Evolutionary conservation across 2,888 invertebrate species (phyloP), one percentile per base, ranked within the genome.

Genomic region (Rhingia campestris): DNA sequence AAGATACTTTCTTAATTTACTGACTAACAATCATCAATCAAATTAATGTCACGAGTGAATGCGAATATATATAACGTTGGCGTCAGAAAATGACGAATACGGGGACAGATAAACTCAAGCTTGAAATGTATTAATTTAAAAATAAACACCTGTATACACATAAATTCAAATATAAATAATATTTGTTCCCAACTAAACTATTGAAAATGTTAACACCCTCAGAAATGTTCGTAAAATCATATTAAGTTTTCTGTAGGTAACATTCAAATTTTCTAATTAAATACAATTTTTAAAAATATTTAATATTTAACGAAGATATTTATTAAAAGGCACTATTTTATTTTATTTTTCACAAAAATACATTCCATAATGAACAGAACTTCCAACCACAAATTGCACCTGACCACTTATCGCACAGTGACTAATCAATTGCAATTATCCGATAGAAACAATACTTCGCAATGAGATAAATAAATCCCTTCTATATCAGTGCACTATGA

Each of bases 21-120:
- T 14, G 14, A 10, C 9, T n/a, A 66, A 53, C 66, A 53, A 66
- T 66, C 66, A 66, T 0, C 9, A 4, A 32, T 39, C 5, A 51
- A 53, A 64, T 63, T 4, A 63, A 0, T 64, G 51, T 66, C 66
- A 53, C 66, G 66, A 53, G 66, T 6, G 12, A 3, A 32, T 6
- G 10, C 12, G 41, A 66, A 66, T 32, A 49, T 30, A 32, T 49
- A 41, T 35, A 10, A 22, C 22, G 22, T 35, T 63, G 10, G 37
- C 47, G 2, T 47, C 47, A 10, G 32, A 59, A 32, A 2, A 2
- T 22, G 22, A 22, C 22, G 1, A 22, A 2, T 22, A 22, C 22
- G 22, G 22, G 22, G 22, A 22, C 2, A 22, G 22, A 2, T 22
- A 22, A 22, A 22, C 22, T 22, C 22, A 22, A 22, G 1, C 22